Conservation (phyloP, 2,888 invertebrate genomes). For the Tachina fera region DNA sequence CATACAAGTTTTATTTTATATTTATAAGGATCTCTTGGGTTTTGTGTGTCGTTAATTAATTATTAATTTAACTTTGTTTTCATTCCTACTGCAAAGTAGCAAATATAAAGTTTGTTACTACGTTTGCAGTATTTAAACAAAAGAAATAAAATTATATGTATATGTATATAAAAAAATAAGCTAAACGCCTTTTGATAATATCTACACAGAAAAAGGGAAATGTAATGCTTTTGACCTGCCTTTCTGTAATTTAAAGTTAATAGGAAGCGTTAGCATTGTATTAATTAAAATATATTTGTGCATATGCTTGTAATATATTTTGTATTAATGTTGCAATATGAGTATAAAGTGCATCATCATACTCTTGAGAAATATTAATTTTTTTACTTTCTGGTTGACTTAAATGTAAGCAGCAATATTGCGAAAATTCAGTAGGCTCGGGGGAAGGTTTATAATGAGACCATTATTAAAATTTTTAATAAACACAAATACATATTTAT, state of each 20-base stretch:
- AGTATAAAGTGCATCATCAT: too few species aligned
- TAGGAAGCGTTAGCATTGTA: not conserved
- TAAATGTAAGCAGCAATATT: too few species aligned
- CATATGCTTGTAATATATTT: conserved; percentile 1
- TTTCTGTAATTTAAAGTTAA: not conserved
- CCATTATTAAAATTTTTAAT: too few species aligned
- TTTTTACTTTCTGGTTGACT: too few species aligned
- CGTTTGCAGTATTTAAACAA: conserved; percentile 25
- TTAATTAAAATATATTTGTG: not conserved
- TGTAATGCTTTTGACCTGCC: conserved; percentile 49
- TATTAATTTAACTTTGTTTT: conserved; percentile 70
- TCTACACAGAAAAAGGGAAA: not conserved
- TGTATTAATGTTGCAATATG: not conserved
- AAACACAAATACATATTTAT: too few species aligned
- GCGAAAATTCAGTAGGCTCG: too few species aligned
- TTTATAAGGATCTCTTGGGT: conserved; percentile 66
- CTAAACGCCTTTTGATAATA: conserved; percentile 30
- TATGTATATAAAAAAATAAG: not conserved
- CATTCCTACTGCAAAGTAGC: conserved; percentile 11
- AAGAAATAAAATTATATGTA: conserved; percentile 10
- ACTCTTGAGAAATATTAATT: too few species aligned
- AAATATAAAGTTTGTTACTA: conserved; percentile 40
- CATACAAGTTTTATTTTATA: conserved; percentile 42
- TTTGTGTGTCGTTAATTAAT: conserved; percentile 70
- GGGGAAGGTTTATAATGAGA: too few species aligned